Conservation (phyloP, 2,113 vertebrate genomes). For the Anguilla rostrata region DNA sequence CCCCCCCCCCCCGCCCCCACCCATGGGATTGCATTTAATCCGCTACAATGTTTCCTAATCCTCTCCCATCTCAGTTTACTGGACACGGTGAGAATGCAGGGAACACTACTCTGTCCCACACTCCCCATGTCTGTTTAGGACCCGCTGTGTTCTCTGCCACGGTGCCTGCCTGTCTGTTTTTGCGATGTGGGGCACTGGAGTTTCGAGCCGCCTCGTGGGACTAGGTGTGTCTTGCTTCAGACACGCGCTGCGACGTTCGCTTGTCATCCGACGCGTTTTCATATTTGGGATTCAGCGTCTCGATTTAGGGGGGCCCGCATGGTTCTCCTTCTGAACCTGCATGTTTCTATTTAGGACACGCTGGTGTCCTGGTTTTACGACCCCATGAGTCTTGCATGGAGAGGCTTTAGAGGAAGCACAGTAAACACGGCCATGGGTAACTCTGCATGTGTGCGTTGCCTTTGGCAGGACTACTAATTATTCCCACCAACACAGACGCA, state of each 20-base stretch:
- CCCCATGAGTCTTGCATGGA: neutral
- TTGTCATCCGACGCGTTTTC: neutral
- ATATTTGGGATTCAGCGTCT: neutral
- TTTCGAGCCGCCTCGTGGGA: neutral
- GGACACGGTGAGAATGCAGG: conserved; percentile 44
- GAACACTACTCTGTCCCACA: conserved; percentile 48
- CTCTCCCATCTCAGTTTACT: conserved; percentile 53
- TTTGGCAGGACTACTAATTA: neutral
- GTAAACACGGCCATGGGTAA: neutral
- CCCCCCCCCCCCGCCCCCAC: conserved; percentile 36
- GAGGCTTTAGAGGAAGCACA: neutral
- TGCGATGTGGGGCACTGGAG: no score
- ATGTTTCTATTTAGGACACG: neutral
- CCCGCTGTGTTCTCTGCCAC: neutral
- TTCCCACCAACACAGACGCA: neutral
- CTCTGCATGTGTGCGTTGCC: neutral
- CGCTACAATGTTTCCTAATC: conserved; percentile 62
- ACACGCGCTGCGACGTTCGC: neutral
- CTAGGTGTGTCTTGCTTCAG: neutral
- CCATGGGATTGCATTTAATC: conserved; percentile 60
- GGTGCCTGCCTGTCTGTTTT: neutral
- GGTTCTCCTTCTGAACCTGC: neutral
- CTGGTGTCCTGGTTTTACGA: neutral
- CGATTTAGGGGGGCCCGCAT: neutral
- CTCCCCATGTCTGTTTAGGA: neutral